Percentiles rank a stretch among this genome's conserved stretches.
Conservation (phyloP, 53 echinoderm and acorn worm species). For the Hippasteria phrygiana region DNA sequence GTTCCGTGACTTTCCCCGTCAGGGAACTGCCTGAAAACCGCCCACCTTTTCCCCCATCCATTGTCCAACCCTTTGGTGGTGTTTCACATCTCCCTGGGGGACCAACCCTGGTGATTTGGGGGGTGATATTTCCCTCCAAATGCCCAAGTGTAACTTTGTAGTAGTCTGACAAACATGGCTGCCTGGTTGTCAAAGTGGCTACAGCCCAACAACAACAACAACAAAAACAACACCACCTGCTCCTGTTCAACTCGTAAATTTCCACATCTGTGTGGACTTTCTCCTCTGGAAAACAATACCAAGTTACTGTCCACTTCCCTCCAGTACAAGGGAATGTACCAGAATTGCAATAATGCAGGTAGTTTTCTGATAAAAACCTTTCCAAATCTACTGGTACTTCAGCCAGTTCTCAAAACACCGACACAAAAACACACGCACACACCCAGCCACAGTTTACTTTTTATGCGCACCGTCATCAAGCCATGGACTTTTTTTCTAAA, state of each 20-base stretch:
- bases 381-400: conserved; percentile 56
- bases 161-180: conserved; percentile 61
- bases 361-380: conserved; percentile 1
- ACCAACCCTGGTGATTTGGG: background rate
- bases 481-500: conserved; percentile 11
- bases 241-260: conserved; percentile 1
- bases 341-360: conserved; percentile 41
- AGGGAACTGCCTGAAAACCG: conserved; percentile 1
- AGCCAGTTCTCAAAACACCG: conserved; percentile 34
- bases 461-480: conserved; percentile 31
- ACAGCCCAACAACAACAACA: conserved; percentile 9
- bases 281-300: conserved; percentile 14
- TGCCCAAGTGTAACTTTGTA: conserved; percentile 53
- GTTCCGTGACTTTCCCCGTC: background rate
- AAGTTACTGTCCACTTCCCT: conserved; percentile 29
- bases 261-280: background rate
- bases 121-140: background rate
- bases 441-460: conserved; percentile 56
- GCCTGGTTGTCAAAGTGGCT: conserved; percentile 31
- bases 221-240: conserved; percentile 33
- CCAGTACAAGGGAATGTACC: conserved; percentile 35
- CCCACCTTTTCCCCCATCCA: background rate
- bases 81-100: background rate
- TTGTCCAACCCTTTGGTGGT: background rate
- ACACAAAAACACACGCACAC: conserved; percentile 50